Base-by-base conservation (phyloP, 2,888 invertebrate species). In the Lagria hirta region DNA sequence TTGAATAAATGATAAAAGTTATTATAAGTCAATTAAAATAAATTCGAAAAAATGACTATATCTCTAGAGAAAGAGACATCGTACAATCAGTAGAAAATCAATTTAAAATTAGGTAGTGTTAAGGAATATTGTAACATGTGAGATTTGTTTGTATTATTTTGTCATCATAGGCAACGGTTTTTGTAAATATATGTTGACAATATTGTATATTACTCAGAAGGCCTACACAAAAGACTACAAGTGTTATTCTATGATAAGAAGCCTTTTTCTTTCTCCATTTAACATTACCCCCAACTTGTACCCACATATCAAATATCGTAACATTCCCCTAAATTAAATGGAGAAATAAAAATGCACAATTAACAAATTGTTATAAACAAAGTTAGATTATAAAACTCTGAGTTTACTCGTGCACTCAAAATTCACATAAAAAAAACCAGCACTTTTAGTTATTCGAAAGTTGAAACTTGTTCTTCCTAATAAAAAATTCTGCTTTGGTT, bases 1-100 rank as follows among this genome's bases (percentile, higher is more conserved):
- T 23, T 34, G 17, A 36, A 28, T 37, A 37, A 38, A 44, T 51
- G 48, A 51, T 47, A 48, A 52, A 55, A 52, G 55, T 57, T 54
- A 54, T 48, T 50, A 40, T 62, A 64, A 62, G 64, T 65, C 64
- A 65, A 65, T 65, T 65, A 57, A 50, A 35, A 34, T 44, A 30
- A 48, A 43, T 21, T 14, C n/a, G 7, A 27, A 48, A 43, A 51
- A 21, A 42, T 45, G 41, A 40, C 37, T 43, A 43, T 37, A 37
- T 42, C 42, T 43, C 35, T 32, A 41, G 17, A 43, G 36, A 35
- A 45, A 28, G 36, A 43, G 51, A 49, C 43, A 48, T 46, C 49
- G 57, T 54, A 59, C 55, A 57, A 56, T 57, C 56, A 58, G 46
- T 54, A 52, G 36, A 15, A 8, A 37, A 20, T 6, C 7, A n/a